phyloP scores from a whole-genome alignment of 2,797 vertebrate species.

The Etheostoma perlongum region DNA sequence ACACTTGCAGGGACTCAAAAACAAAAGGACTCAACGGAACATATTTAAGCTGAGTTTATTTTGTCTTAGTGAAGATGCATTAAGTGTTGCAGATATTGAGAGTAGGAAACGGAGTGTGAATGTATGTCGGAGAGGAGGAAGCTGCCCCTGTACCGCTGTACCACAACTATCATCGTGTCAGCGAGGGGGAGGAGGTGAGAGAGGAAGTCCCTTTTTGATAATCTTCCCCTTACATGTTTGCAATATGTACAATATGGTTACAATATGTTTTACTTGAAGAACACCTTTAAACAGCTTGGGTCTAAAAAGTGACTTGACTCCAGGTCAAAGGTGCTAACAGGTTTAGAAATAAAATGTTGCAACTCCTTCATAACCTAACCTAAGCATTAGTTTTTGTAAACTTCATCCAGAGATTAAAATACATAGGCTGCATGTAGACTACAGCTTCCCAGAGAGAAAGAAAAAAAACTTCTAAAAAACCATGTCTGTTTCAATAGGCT shows the following conservation, averaged over 20 bases:
- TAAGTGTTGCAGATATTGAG: not conserved
- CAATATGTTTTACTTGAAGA: slow-evolving; percentile 13
- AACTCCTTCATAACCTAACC: not conserved
- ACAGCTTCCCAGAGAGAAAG: not conserved
- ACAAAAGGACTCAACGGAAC: not conserved
- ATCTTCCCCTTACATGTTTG: not conserved
- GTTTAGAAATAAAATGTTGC: not conserved
- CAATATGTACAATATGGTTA: not conserved
- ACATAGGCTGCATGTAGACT: no score
- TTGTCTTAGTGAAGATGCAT: slow-evolving; percentile 9
- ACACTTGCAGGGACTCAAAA: not conserved
- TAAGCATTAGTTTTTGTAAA: not conserved
- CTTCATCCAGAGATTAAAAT: not conserved
- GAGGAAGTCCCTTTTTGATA: slow-evolving; percentile 37
- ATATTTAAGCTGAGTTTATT: not conserved
- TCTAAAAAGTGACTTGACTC: not conserved
- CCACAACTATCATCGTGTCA: slow-evolving; percentile 6
- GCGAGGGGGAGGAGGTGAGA: not conserved
- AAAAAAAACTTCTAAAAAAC: no score
- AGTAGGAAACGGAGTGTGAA: slow-evolving; percentile 8
- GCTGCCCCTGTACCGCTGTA: not conserved
- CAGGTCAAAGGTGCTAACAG: not conserved
- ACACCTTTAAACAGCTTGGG: not conserved
- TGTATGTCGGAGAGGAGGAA: slow-evolving; percentile 25
- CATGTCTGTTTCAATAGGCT: not conserved